Base-by-base conservation (phyloP, 2,888 invertebrate genomes). In the Drosophila nigritarsus region DNA sequence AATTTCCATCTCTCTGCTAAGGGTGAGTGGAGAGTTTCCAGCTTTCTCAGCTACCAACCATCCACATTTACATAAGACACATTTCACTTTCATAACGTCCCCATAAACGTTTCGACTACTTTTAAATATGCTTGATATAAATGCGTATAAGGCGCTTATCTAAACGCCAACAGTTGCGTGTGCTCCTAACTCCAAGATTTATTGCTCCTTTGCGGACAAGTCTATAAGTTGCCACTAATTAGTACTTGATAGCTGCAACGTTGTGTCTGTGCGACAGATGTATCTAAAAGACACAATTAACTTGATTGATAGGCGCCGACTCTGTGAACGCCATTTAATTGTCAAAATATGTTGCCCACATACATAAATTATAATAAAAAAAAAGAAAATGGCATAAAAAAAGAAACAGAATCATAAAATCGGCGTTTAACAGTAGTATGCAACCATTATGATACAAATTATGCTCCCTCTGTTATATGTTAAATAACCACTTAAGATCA, bases 221-320 rank as follows among this genome's bases (percentile, higher is more conserved):
- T 85, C 66, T 69, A 82, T 89, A 84, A 79, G 55, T 62, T 53
- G 76, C 63, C 71, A 65, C 83, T 89, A 85, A 84, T 84, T 85
- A 72, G 73, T 72, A 65, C 73, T 89, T 84, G 79, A 84, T 89
- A 82, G 89, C 75, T 51, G 42, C 71, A 59, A 53, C 55, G 53
- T 62, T 56, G 55, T 11, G 53, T 20, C 60, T 80, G 77, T 53
- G 56, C 53, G 53, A 55, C 59, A 66, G 38, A 48, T 59, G 58
- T 70, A 77, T 70, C 70, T 50, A 24, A 30, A 20, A 70, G 62
- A 80, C 45, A 67, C 61, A 67, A 55, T 48, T 55, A 8, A 49
- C 42, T 69, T 89, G 90, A 85, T 89, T 73, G 90, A 85, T 85
- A 67, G 67, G 67, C 49, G 63, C 53, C 61, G 73, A 40, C 62